Percentiles rank a stretch among this genome's conserved stretches.
These are phyloP conservation scores for Aporrectodea caliginosa DNA, from an alignment of 1,140 invertebrate species.

Conservation along the genomic window DNA sequence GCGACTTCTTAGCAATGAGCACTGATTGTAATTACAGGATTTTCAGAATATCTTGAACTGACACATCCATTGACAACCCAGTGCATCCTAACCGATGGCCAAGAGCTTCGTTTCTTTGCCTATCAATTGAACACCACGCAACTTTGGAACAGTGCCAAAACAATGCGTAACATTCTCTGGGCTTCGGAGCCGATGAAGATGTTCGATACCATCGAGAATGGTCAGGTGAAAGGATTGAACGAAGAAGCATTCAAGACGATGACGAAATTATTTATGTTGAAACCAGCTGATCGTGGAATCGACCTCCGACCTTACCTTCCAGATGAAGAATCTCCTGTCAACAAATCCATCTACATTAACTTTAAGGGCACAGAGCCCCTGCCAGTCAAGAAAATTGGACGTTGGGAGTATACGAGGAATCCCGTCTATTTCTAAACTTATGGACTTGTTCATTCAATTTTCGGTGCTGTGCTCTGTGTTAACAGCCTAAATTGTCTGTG, in stretches of 20 bases:
- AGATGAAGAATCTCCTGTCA: slow-evolving; percentile 56
- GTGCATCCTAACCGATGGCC: slow-evolving; percentile 78
- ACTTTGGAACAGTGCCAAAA: slow-evolving; percentile 65
- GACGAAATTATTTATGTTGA: slow-evolving; percentile 71
- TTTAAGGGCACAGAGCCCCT: slow-evolving; percentile 28
- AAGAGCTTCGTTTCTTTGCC: slow-evolving; percentile 73
- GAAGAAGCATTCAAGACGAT: slow-evolving; percentile 71
- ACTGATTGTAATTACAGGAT: slow-evolving; percentile 70
- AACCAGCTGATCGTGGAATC: slow-evolving; percentile 62
- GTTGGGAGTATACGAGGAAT: slow-evolving; percentile 25
- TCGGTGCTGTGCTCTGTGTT: too few relatives aligned
- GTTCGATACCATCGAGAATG: slow-evolving; percentile 70
- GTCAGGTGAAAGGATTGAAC: slow-evolving; percentile 70
- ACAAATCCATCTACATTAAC: slow-evolving; percentile 22
- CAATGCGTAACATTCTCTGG: slow-evolving; percentile 75
- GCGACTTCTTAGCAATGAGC: too few relatives aligned
- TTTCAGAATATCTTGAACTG: slow-evolving; percentile 77
- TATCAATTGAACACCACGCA: slow-evolving; percentile 84
- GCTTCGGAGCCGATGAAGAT: slow-evolving; percentile 67
- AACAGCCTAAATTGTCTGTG: too few relatives aligned
- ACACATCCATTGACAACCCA: slow-evolving; percentile 83
- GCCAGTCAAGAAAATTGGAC: slow-evolving; percentile 1
- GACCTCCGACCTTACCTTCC: slow-evolving; percentile 71
- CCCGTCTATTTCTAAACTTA: slow-evolving; percentile 30
- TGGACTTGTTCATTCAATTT: not conserved